Evolutionary conservation across 2,113 vertebrate species (phyloP), one percentile per base, ranked within the genome.

Genomic region (Hymenochirus boettgeri): DNA sequence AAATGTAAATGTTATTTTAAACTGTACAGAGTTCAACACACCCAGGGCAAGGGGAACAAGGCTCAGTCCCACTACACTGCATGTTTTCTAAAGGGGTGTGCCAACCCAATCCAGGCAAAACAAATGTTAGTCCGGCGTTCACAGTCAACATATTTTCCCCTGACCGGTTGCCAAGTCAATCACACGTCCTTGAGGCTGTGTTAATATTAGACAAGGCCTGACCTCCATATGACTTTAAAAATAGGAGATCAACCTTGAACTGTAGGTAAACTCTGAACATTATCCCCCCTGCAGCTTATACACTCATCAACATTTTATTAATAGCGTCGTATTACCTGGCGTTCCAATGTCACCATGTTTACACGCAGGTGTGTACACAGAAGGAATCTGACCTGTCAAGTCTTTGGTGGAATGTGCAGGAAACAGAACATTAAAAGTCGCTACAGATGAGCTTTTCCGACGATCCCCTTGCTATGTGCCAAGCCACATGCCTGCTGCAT

Each of bases 231-330:
- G 69, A 74, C 77, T 77, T 82, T 80, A 78, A 77, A n/a, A n/a
- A 76, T 79, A 73, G 64, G 71, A 81, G 76, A 76, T 82, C 75
- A 83, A 86, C 81, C 72, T 79, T 87, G 75, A 87, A 78, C 75
- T 81, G 65, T 24, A 66, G 74, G 72, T 62, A 66, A 83, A 82
- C 73, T 72, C 77, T 73, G 75, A 78, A 78, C 74, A 73, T 57
- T 73, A 61, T 75, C 67, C 77, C 77, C 77, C 77, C 78, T 76
- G 10, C 62, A 72, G 66, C 77, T 82, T 78, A 82, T 76, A 77
- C 78, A 73, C 76, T 67, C 74, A 78, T 80, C 74, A 78, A 79
- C 19, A 64, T 73, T 76, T 74, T 79, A 83, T 83, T 80, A 78
- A 76, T 77, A 76, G 75, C 72, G 60, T 78, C 77, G 11, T 72